phyloP scores from a whole-genome alignment of 2,797 vertebrate genomes.

The Cirrhinus mrigala region DNA sequence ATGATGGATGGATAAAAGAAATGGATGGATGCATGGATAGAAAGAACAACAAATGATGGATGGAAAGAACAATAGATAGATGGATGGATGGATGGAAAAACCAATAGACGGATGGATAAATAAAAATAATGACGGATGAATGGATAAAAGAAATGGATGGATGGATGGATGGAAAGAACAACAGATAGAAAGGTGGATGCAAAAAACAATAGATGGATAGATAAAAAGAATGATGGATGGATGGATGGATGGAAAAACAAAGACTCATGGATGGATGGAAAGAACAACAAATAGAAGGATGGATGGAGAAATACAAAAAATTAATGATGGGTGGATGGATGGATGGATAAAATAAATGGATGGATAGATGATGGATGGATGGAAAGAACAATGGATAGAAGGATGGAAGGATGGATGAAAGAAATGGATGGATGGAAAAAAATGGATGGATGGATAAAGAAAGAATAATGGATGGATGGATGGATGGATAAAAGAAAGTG shows the following conservation, averaged over 20 bases:
- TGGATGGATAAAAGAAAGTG: too few relatives aligned
- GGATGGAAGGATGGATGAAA: neutral
- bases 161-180: neutral
- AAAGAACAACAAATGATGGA: neutral
- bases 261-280: neutral
- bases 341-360: neutral
- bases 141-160: neutral
- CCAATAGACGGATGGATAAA: neutral
- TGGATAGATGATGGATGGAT: neutral
- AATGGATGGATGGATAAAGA: neutral
- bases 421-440: neutral
- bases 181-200: too few relatives aligned
- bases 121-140: neutral
- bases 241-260: neutral
- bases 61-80: neutral
- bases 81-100: neutral
- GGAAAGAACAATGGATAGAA: neutral
- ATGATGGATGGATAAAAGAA: neutral
- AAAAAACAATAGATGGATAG: neutral
- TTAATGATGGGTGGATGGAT: neutral
- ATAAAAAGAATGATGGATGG: neutral
- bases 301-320: neutral
- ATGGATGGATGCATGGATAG: neutral
- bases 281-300: neutral
- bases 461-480: too few relatives aligned